These are phyloP conservation scores for Microtus ochrogaster DNA, from an alignment of 2,113 vertebrate genomes.

Conservation along the genomic window DNA sequence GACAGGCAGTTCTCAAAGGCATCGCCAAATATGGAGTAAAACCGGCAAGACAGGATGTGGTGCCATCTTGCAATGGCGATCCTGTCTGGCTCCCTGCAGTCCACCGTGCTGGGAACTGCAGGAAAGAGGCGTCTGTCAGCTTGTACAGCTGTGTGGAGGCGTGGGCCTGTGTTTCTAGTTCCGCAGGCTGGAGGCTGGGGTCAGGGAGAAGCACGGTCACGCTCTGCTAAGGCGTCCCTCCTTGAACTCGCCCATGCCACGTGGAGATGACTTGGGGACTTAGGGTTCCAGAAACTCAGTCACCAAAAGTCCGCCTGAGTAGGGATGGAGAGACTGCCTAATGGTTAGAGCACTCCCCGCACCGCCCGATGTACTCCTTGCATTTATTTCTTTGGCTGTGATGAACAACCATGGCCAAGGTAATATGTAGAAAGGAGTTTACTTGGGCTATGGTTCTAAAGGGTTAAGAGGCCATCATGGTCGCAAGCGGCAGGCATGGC, in stretches of 20 bases:
- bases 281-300: background rate
- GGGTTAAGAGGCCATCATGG: background rate
- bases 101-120: background rate
- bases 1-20: too few species aligned
- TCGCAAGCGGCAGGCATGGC: background rate
- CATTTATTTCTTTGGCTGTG: background rate
- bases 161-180: background rate
- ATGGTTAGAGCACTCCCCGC: background rate
- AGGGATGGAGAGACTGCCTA: background rate
- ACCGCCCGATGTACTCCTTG: accelerated
- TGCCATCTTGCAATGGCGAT: too few species aligned
- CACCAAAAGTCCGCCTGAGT: background rate
- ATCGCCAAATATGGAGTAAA: too few species aligned
- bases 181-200: background rate
- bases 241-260: background rate
- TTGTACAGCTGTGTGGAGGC: background rate
- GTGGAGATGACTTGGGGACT: too few species aligned
- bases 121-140: background rate
- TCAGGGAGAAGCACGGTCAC: background rate
- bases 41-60: too few species aligned
- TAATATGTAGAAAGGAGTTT: background rate
- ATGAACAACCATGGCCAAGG: background rate
- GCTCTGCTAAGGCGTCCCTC: background rate
- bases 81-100: too few species aligned
- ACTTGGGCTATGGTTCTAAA: background rate